phyloP scores from a whole-genome alignment of 1,140 invertebrate genomes.

The Cherax quadricarinatus region DNA sequence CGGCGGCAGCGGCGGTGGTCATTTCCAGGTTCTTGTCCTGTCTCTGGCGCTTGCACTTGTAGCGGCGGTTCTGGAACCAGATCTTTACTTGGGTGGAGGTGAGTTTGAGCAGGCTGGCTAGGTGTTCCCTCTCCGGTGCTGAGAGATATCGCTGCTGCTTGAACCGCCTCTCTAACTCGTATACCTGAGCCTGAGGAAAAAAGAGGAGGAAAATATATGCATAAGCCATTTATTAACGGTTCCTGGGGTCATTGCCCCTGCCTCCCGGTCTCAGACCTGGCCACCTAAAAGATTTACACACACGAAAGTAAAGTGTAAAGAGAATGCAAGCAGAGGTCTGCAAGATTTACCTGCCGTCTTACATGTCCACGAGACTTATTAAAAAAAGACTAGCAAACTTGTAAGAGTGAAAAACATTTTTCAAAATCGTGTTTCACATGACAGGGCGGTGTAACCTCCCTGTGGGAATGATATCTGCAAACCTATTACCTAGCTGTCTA shows the following conservation, averaged over 20 bases:
- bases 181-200: constrained; percentile 64
- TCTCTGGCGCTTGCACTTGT: constrained; percentile 89
- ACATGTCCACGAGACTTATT: too few species aligned
- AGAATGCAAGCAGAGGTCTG: too few species aligned
- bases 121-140: constrained; percentile 95
- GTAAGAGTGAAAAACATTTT: too few species aligned
- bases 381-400: too few species aligned
- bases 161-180: constrained; percentile 84
- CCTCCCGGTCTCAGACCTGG: background rate
- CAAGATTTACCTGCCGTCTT: too few species aligned
- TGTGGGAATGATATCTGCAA: too few species aligned
- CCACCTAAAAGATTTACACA: background rate
- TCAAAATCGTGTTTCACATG: too few species aligned
- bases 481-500: too few species aligned
- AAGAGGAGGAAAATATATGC: background rate
- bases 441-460: too few species aligned
- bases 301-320: background rate
- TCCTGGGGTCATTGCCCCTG: background rate
- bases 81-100: constrained; percentile 83
- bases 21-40: constrained; percentile 74
- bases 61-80: constrained; percentile 97
- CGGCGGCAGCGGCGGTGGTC: constrained; percentile 66
- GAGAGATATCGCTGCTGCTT: constrained; percentile 96
- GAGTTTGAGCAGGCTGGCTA: constrained; percentile 94
- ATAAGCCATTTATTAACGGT: background rate